These are phyloP conservation scores for Baronia brevicornis DNA, from an alignment of 2,888 invertebrate species.

Conservation along the genomic window DNA sequence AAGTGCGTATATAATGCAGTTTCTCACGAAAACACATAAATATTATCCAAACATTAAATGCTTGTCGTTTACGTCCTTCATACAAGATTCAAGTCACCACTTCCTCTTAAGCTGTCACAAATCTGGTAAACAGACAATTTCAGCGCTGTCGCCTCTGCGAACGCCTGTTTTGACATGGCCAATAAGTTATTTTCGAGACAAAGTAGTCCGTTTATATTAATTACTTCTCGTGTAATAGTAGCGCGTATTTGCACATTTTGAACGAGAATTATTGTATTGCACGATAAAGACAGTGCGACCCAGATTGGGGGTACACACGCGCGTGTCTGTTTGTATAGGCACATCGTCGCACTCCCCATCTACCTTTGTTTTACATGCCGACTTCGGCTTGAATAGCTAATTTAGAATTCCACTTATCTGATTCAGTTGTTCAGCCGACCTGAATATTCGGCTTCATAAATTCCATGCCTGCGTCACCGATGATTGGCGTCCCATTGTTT, in stretches of 20 bases:
- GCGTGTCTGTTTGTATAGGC: slow-evolving; percentile 55
- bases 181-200: too few species aligned
- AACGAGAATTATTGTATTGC: slow-evolving; percentile 47
- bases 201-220: background rate
- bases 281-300: slow-evolving; percentile 52
- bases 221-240: slow-evolving; percentile 21
- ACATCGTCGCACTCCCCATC: slow-evolving; percentile 49
- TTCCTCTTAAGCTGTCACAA: too few species aligned
- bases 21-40: too few species aligned
- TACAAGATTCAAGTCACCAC: too few species aligned
- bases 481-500: slow-evolving; percentile 51
- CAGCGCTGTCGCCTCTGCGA: too few species aligned
- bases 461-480: slow-evolving; percentile 45
- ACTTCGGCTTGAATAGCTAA: slow-evolving; percentile 56
- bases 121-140: too few species aligned
- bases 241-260: slow-evolving; percentile 29
- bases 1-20: too few species aligned
- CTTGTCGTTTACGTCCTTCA: too few species aligned
- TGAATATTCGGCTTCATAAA: slow-evolving; percentile 62
- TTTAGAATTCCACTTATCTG: slow-evolving; percentile 63
- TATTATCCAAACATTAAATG: too few species aligned
- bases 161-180: too few species aligned
- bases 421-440: slow-evolving; percentile 65
- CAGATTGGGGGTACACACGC: slow-evolving; percentile 37
- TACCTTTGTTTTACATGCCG: slow-evolving; percentile 58